Percentiles rank a stretch among this genome's conserved stretches.
phyloP scores from a whole-genome alignment of 2,797 vertebrate species.

The Takifugu rubripes region DNA sequence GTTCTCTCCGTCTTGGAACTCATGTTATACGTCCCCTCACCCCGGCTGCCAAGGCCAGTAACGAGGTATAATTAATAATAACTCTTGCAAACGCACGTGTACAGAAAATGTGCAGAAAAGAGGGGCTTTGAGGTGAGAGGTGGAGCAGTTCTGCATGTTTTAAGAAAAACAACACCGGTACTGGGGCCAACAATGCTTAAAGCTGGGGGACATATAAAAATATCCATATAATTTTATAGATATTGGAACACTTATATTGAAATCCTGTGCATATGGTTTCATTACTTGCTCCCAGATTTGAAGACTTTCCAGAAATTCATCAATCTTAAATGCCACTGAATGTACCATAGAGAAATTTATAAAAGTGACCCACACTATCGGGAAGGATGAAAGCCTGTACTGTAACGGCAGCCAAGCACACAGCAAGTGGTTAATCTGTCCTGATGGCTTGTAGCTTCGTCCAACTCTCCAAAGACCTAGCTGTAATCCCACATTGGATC shows the following conservation, averaged over 20 bases:
- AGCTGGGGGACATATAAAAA: no score
- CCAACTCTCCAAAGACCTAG: slow-evolving; percentile 72
- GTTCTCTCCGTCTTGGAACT: slow-evolving; percentile 48
- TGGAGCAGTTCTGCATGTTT: slow-evolving; percentile 43
- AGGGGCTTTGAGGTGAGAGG: slow-evolving; percentile 49
- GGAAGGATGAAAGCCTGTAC: slow-evolving; percentile 41
- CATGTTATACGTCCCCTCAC: slow-evolving; percentile 69
- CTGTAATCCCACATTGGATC: slow-evolving; percentile 77
- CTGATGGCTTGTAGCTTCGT: slow-evolving; percentile 68
- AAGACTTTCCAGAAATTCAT: no score
- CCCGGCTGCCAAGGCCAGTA: slow-evolving; percentile 83
- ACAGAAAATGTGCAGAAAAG: slow-evolving; percentile 66
- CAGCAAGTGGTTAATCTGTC: slow-evolving; percentile 73
- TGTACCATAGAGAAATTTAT: slow-evolving; percentile 13
- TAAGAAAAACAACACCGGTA: no score
- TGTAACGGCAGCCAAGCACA: slow-evolving; percentile 63
- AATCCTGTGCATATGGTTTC: no score
- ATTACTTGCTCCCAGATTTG: no score
- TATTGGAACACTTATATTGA: no score
- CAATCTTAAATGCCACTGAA: no score
- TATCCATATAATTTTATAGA: no score
- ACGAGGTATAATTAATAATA: slow-evolving; percentile 84
- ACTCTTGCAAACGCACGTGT: slow-evolving; percentile 64
- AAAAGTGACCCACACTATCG: slow-evolving; percentile 44
- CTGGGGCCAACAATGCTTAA: no score